phyloP scores from a whole-genome alignment of 1,140 invertebrate genomes.

The Drosophila repleta region DNA sequence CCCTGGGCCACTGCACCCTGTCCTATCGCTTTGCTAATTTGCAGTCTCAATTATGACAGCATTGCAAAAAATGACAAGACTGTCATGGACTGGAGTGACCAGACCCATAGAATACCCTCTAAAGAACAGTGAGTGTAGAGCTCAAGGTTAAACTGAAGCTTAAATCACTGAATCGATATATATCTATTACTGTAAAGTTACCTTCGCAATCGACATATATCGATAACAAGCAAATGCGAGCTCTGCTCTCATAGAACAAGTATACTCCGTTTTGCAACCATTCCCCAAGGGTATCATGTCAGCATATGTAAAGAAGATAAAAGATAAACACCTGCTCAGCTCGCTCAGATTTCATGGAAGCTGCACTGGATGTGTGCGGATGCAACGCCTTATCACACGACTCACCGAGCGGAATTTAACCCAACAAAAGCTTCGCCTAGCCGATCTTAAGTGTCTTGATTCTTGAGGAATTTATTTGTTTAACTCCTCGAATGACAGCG shows the following conservation, averaged over 20 bases:
- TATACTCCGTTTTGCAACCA: too few relatives aligned
- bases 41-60: conserved; percentile 50
- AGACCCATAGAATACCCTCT: background rate
- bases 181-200: too few relatives aligned
- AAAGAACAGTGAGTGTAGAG: background rate
- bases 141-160: background rate
- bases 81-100: background rate
- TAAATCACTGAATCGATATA: too few relatives aligned
- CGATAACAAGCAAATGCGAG: background rate
- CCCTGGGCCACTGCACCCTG: background rate
- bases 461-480: too few relatives aligned
- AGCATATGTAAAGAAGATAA: background rate
- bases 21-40: conserved; percentile 41
- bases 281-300: background rate
- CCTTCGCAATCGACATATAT: too few relatives aligned
- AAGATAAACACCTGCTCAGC: background rate
- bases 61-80: conserved; percentile 14
- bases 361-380: background rate
- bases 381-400: conserved; percentile 4
- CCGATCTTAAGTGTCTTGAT: background rate
- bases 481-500: too few relatives aligned
- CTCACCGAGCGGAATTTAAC: conserved; percentile 2
- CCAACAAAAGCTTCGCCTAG: background rate
- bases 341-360: conserved; percentile 1
- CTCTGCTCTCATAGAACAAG: too few relatives aligned